Evolutionary conservation across 2,888 invertebrate species (phyloP).

Genomic region (Horisme vitalbata): DNA sequence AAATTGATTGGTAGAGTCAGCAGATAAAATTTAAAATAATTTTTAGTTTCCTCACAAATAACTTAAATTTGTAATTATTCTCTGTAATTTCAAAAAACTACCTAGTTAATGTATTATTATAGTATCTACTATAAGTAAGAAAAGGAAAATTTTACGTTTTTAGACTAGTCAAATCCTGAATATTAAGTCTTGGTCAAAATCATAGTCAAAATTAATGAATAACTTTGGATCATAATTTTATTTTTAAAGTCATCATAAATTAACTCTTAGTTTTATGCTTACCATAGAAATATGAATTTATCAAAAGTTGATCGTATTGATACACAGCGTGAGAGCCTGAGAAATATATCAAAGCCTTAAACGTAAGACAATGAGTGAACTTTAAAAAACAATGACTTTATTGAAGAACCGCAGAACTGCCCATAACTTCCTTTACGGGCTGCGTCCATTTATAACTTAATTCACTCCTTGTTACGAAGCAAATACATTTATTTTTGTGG

Average conservation of each 20-base stretch:
- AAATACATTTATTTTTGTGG: not conserved
- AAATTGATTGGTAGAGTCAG: slow-evolving; percentile 16
- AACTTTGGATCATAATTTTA: too few species aligned
- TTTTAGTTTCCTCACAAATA: too few species aligned
- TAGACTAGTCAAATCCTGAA: too few species aligned
- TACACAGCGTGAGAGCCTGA: slow-evolving; percentile 13
- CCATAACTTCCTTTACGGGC: slow-evolving; percentile 10
- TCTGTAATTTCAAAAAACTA: too few species aligned
- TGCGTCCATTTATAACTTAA: slow-evolving; percentile 16
- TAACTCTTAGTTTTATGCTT: not conserved
- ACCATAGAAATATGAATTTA: slow-evolving; percentile 16
- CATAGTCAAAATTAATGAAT: too few species aligned
- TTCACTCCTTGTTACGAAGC: slow-evolving; percentile 4
- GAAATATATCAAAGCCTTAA: slow-evolving; percentile 28
- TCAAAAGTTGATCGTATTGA: slow-evolving; percentile 16
- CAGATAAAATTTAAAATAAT: slow-evolving; percentile 1
- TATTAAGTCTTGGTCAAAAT: too few species aligned
- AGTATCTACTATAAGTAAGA: too few species aligned
- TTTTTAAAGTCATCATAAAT: too few species aligned
- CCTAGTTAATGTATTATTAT: too few species aligned
- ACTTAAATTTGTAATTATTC: too few species aligned
- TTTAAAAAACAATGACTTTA: slow-evolving; percentile 11
- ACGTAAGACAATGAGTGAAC: slow-evolving; percentile 25
- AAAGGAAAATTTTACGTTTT: too few species aligned
- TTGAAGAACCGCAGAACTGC: slow-evolving; percentile 14